phyloP scores from a whole-genome alignment of 2,113 vertebrate species.

The Todiramphus chloris region DNA sequence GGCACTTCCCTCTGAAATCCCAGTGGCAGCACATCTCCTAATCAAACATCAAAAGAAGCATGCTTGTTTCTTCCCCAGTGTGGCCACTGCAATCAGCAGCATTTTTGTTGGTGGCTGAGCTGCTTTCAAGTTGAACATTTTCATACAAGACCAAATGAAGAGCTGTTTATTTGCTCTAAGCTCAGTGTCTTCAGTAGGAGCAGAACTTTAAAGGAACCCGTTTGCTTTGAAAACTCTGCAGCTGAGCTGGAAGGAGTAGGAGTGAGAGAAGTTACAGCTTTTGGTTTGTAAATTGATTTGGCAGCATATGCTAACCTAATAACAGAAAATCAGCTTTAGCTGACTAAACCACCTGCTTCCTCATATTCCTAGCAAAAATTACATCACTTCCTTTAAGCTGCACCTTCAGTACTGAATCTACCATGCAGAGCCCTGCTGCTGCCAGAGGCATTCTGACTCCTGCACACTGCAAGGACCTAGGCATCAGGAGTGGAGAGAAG shows the following conservation, averaged over 20 bases:
- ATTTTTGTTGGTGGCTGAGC: not conserved
- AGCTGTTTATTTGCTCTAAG: constrained; percentile 31
- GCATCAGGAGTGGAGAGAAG: not conserved
- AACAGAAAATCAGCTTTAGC: not conserved
- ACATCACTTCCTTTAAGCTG: not conserved
- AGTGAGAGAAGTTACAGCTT: not conserved
- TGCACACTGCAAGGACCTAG: not conserved
- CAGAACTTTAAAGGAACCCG: constrained; percentile 17
- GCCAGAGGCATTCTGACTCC: not conserved
- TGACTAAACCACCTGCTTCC: not conserved
- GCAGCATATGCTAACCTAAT: not conserved
- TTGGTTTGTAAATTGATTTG: constrained; percentile 7
- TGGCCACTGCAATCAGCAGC: not conserved
- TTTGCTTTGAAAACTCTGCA: constrained; percentile 19
- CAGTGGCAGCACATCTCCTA: not conserved
- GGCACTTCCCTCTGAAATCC: not conserved
- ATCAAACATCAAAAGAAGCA: constrained; percentile 22
- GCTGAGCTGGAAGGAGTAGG: not conserved
- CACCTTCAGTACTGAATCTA: not conserved
- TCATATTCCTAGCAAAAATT: not conserved
- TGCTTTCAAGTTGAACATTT: constrained; percentile 39
- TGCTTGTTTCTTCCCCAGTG: not conserved
- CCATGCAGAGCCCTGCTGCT: not conserved
- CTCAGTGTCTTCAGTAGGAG: not conserved
- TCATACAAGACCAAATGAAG: not conserved